A percentile compares a stretch with the other conserved stretches of the same genome.
Evolutionary conservation across 1,140 invertebrate species (phyloP).

Genomic region (Anthonomus grandis): DNA sequence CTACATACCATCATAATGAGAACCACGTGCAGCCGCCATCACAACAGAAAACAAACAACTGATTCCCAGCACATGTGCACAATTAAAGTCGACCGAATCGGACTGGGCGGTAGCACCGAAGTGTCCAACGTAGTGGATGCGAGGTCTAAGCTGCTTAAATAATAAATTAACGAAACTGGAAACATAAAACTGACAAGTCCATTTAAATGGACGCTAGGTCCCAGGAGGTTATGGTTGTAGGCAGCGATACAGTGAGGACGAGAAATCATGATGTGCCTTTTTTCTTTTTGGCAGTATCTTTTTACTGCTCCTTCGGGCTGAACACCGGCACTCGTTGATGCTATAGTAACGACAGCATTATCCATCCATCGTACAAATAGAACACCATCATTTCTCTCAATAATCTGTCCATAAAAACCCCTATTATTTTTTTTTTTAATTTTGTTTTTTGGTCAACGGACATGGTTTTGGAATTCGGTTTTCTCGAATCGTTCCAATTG

Average conservation of each 20-base stretch:
- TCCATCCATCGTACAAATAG: conserved; percentile 37
- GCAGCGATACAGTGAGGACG: conserved; percentile 31
- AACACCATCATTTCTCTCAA: conserved; percentile 22
- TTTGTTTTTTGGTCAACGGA: conserved; percentile 4
- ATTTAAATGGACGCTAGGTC: too few species aligned
- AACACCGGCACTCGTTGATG: conserved; percentile 32
- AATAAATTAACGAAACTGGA: too few species aligned
- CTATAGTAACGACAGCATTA: conserved; percentile 37
- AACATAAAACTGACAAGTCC: too few species aligned
- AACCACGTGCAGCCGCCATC: too few species aligned
- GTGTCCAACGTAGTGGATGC: too few species aligned
- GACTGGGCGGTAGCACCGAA: too few species aligned
- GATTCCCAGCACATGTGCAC: too few species aligned
- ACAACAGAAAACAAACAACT: too few species aligned
- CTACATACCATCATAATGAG: too few species aligned
- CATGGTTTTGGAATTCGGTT: conserved; percentile 24
- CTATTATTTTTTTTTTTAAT: conserved; percentile 4
- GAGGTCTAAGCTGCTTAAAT: too few species aligned
- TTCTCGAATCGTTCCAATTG: conserved; percentile 24
- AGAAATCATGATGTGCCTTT: conserved; percentile 35
- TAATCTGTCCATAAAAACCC: conserved; percentile 5
- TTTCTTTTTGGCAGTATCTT: conserved; percentile 35
- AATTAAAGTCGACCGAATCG: too few species aligned
- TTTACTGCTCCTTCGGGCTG: conserved; percentile 35
- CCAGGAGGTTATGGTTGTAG: too few species aligned